A percentile compares a stretch with the other conserved stretches of the same genome.
phyloP scores from a whole-genome alignment of 2,888 invertebrate genomes.

The Ommatoiulus sabulosus region DNA sequence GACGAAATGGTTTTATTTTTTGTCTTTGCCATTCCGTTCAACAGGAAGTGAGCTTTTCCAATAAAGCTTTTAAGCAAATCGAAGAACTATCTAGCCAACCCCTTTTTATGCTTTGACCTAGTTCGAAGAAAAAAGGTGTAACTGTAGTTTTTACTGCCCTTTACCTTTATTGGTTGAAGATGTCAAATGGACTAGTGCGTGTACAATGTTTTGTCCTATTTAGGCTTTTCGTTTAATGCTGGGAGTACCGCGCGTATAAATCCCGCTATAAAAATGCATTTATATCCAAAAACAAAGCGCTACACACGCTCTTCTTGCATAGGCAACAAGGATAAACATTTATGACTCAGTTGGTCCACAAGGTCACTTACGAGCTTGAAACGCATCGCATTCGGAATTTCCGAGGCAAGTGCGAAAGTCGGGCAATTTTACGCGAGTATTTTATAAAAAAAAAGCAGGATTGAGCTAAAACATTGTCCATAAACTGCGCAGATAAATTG shows the following conservation, averaged over 20 bases:
- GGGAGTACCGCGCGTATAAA: neutral
- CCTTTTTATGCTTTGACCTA: slow-evolving; percentile 37
- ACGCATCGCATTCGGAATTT: neutral
- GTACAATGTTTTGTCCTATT: neutral
- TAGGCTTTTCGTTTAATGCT: slow-evolving; percentile 23
- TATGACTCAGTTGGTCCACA: neutral
- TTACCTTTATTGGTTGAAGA: slow-evolving; percentile 26
- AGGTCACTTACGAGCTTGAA: neutral
- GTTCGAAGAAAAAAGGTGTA: slow-evolving; percentile 38
- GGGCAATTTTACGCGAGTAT: neutral
- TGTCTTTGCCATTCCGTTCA: neutral
- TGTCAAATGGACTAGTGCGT: neutral
- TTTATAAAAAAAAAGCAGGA: neutral
- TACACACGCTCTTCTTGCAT: neutral
- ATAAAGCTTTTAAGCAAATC: slow-evolving; percentile 48
- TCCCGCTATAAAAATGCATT: neutral
- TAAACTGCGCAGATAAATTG: neutral
- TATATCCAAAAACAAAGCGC: neutral
- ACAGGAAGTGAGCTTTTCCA: neutral
- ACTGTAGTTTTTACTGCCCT: slow-evolving; percentile 12
- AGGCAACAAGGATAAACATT: neutral
- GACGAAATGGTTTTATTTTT: neutral
- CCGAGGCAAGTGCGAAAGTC: neutral
- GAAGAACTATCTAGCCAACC: slow-evolving; percentile 1
- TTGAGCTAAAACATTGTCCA: neutral